Base-by-base conservation (phyloP, 2,888 invertebrate species). In the Cecidostiba fungosa region DNA sequence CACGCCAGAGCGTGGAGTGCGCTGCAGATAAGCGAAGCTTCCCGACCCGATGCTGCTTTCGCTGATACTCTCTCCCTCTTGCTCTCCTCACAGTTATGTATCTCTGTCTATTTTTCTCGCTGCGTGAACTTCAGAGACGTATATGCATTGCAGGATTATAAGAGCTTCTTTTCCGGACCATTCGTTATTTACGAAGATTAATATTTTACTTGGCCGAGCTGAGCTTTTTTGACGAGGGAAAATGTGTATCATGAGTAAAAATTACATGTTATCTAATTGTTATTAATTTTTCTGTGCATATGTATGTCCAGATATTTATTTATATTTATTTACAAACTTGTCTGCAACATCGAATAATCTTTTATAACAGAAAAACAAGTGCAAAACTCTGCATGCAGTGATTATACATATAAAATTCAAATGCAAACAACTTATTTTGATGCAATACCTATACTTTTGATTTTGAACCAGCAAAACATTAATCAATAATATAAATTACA, bases 11-110 rank as follows among this genome's bases (percentile, higher is more conserved):
- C 74, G 47, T 47, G 84, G 77, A 54, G 19, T 54, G n/a, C 54
- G 32, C 54, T 23, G 70, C 50, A 86, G 88, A 88, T 88, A 88
- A 88, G 85, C 87, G 86, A 82, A 84, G 82, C 84, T 87, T 85
- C 79, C 23, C n/a, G 54, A 6, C n/a, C n/a, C 54, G 54, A 59
- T 59, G 54, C 54, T 19, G 12, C 43, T 1, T 36, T 43, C 43
- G 10, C 43, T 43, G 39, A 87, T 85, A 81, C 79, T 16, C 50
- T 50, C 50, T 59, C 54, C 8, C n/a, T 59, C 54, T n/a, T n/a
- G 54, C 23, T n/a, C 54, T n/a, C 54, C 12, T 12, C 43, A 2
- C 10, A 8, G 8, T 8, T 43, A 43, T 43, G 43, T 43, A 12
- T 43, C 43, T 43, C 43, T 43, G 43, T 59, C 19, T 50, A 16